Conservation (phyloP, 2,888 invertebrate genomes). For the Drosophila antonietae region DNA sequence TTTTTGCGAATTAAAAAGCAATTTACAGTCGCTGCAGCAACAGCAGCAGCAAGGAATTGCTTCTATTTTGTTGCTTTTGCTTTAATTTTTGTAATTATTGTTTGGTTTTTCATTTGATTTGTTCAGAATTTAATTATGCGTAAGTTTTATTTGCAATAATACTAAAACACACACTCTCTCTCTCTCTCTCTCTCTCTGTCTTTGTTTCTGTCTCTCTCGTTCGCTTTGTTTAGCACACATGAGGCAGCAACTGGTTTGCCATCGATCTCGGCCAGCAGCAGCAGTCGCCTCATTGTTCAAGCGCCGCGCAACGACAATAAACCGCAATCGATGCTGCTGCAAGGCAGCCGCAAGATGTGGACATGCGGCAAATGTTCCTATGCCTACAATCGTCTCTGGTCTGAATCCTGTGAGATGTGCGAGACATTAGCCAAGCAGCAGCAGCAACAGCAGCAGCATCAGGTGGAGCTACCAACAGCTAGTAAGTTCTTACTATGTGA, state of each 20-base stretch:
- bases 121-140: constrained; percentile 9
- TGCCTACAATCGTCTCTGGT: constrained; percentile 93
- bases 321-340: constrained; percentile 65
- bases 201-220: neutral
- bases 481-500: constrained; percentile 16
- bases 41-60: constrained; percentile 3
- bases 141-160: neutral
- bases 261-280: constrained; percentile 22
- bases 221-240: constrained; percentile 26
- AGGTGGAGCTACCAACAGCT: constrained; percentile 32
- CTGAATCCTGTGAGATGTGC: constrained; percentile 93
- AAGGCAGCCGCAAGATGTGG: constrained; percentile 88
- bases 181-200: neutral
- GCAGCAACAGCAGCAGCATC: constrained; percentile 22
- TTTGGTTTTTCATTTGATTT: constrained; percentile 21
- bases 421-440: constrained; percentile 81
- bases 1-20: constrained; percentile 11
- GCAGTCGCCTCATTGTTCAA: constrained; percentile 42
- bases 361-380: constrained; percentile 95
- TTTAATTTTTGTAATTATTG: constrained; percentile 15
- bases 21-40: constrained; percentile 19
- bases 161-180: neutral
- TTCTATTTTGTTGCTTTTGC: constrained; percentile 14
- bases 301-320: constrained; percentile 81
- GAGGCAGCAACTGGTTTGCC: constrained; percentile 24